Evolutionary conservation across 2,113 vertebrate species (phyloP).

Genomic region (Melospiza melodia): DNA sequence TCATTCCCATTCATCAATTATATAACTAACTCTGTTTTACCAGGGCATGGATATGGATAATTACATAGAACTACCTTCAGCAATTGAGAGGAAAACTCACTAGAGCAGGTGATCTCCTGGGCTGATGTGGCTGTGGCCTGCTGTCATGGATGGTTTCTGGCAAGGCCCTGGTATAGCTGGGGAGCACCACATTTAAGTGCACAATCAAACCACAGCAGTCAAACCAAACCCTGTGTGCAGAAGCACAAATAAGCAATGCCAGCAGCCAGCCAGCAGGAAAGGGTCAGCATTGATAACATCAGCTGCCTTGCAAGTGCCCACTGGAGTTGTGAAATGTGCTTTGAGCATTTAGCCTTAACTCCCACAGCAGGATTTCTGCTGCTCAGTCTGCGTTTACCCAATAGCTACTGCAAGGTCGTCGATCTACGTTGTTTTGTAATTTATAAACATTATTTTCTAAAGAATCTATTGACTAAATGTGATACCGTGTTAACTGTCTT

Average conservation of each 20-base stretch:
- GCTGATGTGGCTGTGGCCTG: not conserved
- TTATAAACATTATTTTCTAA: not conserved
- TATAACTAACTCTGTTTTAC: not conserved
- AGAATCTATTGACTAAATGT: not conserved
- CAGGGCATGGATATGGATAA: not conserved
- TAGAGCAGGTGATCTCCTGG: not conserved
- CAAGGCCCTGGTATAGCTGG: not conserved
- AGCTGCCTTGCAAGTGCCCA: not conserved
- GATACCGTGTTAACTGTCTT: not conserved
- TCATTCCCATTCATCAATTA: not conserved
- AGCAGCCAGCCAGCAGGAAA: not conserved
- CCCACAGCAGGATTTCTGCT: not conserved
- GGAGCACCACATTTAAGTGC: not conserved
- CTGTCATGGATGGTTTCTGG: not conserved
- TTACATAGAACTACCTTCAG: not conserved
- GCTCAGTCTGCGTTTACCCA: not conserved
- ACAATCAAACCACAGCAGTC: not conserved
- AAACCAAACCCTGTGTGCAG: not conserved
- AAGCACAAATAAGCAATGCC: not conserved
- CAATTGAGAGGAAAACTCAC: rapidly evolving
- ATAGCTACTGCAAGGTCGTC: not conserved
- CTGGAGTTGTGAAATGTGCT: not conserved
- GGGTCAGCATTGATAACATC: not conserved
- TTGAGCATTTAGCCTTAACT: not conserved
- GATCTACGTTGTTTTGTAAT: not conserved